phyloP scores from a whole-genome alignment of 2,113 vertebrate genomes.

The Raphicerus campestris region DNA sequence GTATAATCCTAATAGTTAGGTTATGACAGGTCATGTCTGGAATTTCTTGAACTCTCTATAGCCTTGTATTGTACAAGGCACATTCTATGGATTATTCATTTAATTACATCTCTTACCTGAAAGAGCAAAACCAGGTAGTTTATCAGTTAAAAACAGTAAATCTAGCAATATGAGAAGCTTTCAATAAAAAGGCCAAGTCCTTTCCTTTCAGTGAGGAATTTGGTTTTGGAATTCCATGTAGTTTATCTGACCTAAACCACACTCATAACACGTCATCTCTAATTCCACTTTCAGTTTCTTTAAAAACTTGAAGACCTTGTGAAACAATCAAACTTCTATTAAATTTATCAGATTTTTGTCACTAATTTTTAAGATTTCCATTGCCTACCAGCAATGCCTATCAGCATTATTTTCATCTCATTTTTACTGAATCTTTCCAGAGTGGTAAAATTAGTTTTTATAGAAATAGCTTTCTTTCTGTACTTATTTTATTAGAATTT shows the following conservation, averaged over 20 bases:
- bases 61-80: not conserved
- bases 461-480: not conserved
- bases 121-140: not conserved
- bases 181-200: not conserved
- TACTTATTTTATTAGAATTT: not conserved
- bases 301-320: not conserved
- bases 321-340: not conserved
- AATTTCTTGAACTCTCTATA: not conserved
- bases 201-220: not conserved
- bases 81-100: not conserved
- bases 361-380: not conserved
- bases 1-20: not conserved
- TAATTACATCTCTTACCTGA: constrained; percentile 4
- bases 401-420: not conserved
- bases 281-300: not conserved
- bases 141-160: not conserved
- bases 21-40: not conserved
- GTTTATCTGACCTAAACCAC: not conserved
- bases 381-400: not conserved
- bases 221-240: not conserved
- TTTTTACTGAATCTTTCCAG: not conserved
- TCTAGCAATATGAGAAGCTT: not conserved
- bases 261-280: not conserved
- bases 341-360: not conserved
- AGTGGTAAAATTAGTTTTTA: not conserved